Percentiles rank a stretch among this genome's conserved stretches.
Evolutionary conservation across 2,888 invertebrate genomes (phyloP).

Genomic region (Agrochola circellaris): DNA sequence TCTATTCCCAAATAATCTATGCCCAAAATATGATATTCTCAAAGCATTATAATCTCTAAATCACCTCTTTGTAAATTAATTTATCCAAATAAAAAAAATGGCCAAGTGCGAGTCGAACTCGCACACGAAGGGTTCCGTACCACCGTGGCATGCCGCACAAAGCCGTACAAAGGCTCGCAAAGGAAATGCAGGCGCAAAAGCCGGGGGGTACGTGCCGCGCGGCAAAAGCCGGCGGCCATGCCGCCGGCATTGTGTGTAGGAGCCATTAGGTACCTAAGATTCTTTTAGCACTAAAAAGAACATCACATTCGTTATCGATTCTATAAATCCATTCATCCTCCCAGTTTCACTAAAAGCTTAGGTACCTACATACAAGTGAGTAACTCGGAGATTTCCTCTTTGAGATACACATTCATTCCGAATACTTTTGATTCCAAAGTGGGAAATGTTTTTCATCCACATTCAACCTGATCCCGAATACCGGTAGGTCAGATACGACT

Average conservation of each 20-base stretch:
- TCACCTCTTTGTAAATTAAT: background rate
- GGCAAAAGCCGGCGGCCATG: no score
- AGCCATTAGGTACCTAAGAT: no score
- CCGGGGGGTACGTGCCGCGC: no score
- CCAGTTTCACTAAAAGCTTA: conserved; percentile 36
- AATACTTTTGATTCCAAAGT: conserved; percentile 39
- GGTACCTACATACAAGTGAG: conserved; percentile 2
- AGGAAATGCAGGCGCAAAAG: no score
- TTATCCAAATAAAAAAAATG: background rate
- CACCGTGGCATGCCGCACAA: no score
- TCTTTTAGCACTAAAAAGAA: background rate
- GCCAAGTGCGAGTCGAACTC: no score
- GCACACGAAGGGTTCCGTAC: no score
- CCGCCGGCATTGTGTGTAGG: no score
- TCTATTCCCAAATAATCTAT: no score
- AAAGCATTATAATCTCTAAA: background rate
- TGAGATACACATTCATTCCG: conserved; percentile 36
- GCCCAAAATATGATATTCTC: background rate
- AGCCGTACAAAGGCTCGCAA: no score
- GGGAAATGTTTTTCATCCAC: conserved; percentile 25
- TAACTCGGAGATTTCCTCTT: conserved; percentile 30
- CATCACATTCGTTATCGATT: conserved; percentile 24
- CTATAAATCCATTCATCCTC: conserved; percentile 35
- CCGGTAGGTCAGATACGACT: conserved; percentile 6
- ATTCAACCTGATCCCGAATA: conserved; percentile 18